Evolutionary conservation across 2,113 vertebrate genomes (phyloP).

Genomic region (Misgurnus anguillicaudatus): DNA sequence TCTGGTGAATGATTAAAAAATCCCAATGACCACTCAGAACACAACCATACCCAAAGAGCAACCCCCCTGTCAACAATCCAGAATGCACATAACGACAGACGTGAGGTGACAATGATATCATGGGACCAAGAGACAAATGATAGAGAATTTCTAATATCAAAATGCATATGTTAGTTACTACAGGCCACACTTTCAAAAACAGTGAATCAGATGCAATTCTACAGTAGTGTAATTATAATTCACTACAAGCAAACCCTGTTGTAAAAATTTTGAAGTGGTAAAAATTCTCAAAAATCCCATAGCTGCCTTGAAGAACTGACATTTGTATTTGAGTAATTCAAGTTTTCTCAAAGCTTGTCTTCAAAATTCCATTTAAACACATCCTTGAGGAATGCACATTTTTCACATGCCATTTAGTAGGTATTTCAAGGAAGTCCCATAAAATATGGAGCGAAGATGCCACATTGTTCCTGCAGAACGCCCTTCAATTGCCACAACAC

Average conservation of each 20-base stretch:
- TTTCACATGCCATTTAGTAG: slow-evolving; percentile 6
- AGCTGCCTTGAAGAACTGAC: not conserved
- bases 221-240: slow-evolving; percentile 9
- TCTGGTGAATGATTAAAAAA: no score
- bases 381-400: not conserved
- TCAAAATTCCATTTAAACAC: slow-evolving; percentile 1
- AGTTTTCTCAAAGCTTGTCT: not conserved
- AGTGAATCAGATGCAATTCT: not conserved
- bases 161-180: slow-evolving; percentile 24
- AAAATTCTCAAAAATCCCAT: not conserved
- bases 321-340: not conserved
- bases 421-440: slow-evolving; percentile 2
- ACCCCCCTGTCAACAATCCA: no score
- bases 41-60: no score
- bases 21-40: no score
- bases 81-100: no score
- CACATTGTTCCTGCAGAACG: slow-evolving; percentile 10
- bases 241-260: not conserved
- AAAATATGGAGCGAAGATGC: not conserved
- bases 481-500: slow-evolving; percentile 16
- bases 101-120: not conserved
- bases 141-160: no score
- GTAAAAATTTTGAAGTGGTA: not conserved
- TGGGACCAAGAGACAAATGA: not conserved
- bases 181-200: not conserved